These are phyloP conservation scores for Leucophora obtusa DNA, from an alignment of 2,888 invertebrate genomes.

Conservation along the genomic window DNA sequence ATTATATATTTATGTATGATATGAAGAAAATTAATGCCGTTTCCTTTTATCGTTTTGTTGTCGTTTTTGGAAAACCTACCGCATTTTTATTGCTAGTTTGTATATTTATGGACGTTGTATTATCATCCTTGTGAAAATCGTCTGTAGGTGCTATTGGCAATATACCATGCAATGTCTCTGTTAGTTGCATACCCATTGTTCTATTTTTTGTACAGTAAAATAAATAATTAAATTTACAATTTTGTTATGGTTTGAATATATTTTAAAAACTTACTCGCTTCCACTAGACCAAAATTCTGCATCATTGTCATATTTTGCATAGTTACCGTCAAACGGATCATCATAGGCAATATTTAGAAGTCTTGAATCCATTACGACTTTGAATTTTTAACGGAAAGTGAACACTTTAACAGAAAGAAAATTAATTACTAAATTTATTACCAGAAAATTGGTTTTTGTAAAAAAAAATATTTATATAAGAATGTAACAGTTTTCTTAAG, in stretches of 20 bases:
- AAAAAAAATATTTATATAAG: too few relatives aligned
- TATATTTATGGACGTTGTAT: constrained; percentile 54
- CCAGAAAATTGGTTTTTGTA: too few relatives aligned
- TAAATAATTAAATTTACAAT: constrained; percentile 1
- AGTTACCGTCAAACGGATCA: constrained; percentile 77
- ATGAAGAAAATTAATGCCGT: constrained; percentile 23
- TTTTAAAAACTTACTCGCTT: constrained; percentile 73
- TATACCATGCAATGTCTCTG: constrained; percentile 77
- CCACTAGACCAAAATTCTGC: constrained; percentile 74
- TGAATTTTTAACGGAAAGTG: constrained; percentile 44
- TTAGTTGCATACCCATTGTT: constrained; percentile 72
- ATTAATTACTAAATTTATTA: too few relatives aligned
- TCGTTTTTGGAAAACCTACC: constrained; percentile 67
- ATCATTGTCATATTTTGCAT: constrained; percentile 72
- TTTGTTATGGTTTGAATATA: too few relatives aligned
- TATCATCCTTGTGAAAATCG: constrained; percentile 68
- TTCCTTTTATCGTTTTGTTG: constrained; percentile 5
- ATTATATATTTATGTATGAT: neutral
- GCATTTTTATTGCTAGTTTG: constrained; percentile 70
- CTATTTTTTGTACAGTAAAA: constrained; percentile 47
- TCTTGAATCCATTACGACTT: constrained; percentile 74
- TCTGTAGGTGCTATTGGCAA: constrained; percentile 73
- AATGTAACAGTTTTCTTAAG: too few relatives aligned
- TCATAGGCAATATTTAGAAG: constrained; percentile 77
- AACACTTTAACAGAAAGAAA: constrained; percentile 26